Percentiles rank a stretch among this genome's conserved stretches.
phyloP scores from a whole-genome alignment of 2,797 vertebrate genomes.

The Spinibarbus caldwelli region DNA sequence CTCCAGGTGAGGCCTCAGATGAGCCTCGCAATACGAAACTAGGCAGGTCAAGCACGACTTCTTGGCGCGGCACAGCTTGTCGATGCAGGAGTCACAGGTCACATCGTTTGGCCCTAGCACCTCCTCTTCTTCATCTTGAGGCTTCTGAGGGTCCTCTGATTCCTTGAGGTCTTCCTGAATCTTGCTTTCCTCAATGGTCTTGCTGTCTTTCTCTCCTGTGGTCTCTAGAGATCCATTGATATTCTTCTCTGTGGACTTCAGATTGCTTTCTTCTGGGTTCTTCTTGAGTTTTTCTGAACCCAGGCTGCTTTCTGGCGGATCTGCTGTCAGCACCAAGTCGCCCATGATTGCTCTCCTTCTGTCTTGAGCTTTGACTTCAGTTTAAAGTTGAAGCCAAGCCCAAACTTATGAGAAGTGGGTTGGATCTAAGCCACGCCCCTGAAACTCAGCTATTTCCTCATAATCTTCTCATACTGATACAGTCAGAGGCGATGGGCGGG shows the following conservation, averaged over 20 bases:
- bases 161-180: constrained; percentile 62
- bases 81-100: constrained; percentile 81
- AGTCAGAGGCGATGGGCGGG: neutral
- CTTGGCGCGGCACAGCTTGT: constrained; percentile 71
- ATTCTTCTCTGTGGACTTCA: neutral
- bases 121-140: constrained; percentile 45
- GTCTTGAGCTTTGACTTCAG: neutral
- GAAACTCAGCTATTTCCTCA: neutral
- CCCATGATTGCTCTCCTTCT: neutral
- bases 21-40: constrained; percentile 81
- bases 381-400: constrained; percentile 20
- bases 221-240: neutral
- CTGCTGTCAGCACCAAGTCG: neutral
- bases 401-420: neutral
- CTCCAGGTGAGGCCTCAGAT: constrained; percentile 82
- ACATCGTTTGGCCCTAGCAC: constrained; percentile 68
- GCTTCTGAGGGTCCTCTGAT: constrained; percentile 57
- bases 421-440: constrained; percentile 10
- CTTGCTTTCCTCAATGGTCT: constrained; percentile 55
- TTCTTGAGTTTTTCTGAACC: neutral
- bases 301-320: neutral
- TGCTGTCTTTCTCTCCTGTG: neutral
- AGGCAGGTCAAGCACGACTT: constrained; percentile 84
- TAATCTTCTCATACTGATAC: neutral
- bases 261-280: neutral